A percentile compares a stretch with the other conserved stretches of the same genome.
phyloP scores from a whole-genome alignment of 2,113 vertebrate genomes.

The Anolis carolinensis region DNA sequence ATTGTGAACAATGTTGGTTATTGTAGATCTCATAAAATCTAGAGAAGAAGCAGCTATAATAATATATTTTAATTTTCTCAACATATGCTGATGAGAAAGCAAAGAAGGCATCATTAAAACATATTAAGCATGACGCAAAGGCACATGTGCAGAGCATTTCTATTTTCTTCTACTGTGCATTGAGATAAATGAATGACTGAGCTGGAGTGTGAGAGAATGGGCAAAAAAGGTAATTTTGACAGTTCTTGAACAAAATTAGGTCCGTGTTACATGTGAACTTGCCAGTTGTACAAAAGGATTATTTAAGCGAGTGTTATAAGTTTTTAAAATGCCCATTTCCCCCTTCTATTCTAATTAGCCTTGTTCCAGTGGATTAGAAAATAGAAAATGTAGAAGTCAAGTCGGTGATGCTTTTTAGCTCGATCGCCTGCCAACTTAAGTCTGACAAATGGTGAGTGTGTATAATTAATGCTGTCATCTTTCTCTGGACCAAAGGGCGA shows the following conservation, averaged over 20 bases:
- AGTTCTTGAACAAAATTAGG: conserved; percentile 31
- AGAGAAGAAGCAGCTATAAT: neutral
- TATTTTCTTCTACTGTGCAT: conserved; percentile 16
- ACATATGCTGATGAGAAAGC: conserved; percentile 19
- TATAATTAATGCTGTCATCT: conserved; percentile 86
- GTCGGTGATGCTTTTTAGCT: conserved; percentile 77
- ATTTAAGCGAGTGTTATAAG: conserved; percentile 43
- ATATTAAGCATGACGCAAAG: conserved; percentile 44
- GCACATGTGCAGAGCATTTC: conserved; percentile 30
- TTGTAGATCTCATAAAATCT: neutral
- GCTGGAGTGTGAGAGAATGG: conserved; percentile 27
- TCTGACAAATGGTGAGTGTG: conserved; percentile 82
- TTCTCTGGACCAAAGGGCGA: conserved; percentile 78
- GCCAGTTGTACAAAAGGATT: conserved; percentile 34
- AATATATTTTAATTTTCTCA: conserved; percentile 36
- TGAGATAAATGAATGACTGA: conserved; percentile 50
- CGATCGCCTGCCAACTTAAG: conserved; percentile 82
- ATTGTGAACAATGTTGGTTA: neutral
- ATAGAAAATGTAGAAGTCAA: conserved; percentile 84
- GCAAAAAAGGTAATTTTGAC: conserved; percentile 46
- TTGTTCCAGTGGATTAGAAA: conserved; percentile 81
- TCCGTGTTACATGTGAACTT: conserved; percentile 45
- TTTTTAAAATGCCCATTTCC: conserved; percentile 72
- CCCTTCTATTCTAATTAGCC: conserved; percentile 83
- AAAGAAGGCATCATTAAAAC: conserved; percentile 37